These are phyloP conservation scores for Gryllus bimaculatus DNA, from an alignment of 1,140 invertebrate genomes.

Conservation along the genomic window DNA sequence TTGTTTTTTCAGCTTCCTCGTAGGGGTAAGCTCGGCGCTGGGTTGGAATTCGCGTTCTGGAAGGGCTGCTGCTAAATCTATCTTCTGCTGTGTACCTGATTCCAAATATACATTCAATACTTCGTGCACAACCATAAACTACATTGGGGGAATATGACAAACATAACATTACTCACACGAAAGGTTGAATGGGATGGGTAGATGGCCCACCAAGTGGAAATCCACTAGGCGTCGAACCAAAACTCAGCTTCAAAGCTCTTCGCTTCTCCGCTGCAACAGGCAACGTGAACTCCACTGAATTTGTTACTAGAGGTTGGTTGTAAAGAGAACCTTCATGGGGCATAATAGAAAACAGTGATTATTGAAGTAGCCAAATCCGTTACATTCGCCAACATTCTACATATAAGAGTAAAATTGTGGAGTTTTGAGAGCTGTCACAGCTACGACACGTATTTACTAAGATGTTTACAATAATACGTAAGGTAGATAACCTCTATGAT, in stretches of 20 bases:
- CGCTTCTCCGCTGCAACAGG: slow-evolving; percentile 32
- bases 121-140: too few species aligned
- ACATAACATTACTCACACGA: slow-evolving; percentile 6
- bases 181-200: not conserved
- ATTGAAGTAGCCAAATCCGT: too few species aligned
- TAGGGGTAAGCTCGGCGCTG: not conserved
- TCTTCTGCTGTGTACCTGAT: not conserved
- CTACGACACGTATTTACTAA: too few species aligned
- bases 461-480: too few species aligned
- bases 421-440: too few species aligned
- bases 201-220: slow-evolving; percentile 26
- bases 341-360: not conserved
- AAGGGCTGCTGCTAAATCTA: not conserved
- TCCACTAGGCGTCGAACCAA: slow-evolving; percentile 31
- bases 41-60: too few species aligned
- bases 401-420: too few species aligned
- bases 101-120: not conserved
- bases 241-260: slow-evolving; percentile 36
- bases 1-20: not conserved
- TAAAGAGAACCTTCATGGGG: not conserved
- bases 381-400: too few species aligned
- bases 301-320: not conserved
- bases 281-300: not conserved
- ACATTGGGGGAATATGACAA: too few species aligned
- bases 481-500: too few species aligned